Evolutionary conservation across 2,888 invertebrate genomes (phyloP), one percentile per base, ranked within the genome.

Genomic region (Melikaiella ostensackeni): DNA sequence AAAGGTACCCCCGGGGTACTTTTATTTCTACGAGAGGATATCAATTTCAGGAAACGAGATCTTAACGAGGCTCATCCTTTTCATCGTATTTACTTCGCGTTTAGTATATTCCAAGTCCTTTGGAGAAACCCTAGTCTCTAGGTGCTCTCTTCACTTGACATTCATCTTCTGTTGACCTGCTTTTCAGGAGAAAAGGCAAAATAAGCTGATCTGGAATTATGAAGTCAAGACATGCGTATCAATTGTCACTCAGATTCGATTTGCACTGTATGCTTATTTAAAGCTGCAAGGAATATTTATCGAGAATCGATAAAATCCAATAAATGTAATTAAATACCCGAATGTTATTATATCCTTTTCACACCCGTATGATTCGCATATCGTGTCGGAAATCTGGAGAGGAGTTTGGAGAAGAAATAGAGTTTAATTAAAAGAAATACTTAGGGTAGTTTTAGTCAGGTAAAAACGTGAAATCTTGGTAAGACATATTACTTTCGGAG

Each of bases 401-500:
- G n/a, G 4, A 62, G 4, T 30, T 30, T 27, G 16, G 2, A n/a
- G 30, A 33, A 30, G 19, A 19, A 9, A 19, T 11, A 63, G 19
- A 33, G 19, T 35, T 63, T n/a, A 33, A 63, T 63, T n/a, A 35
- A 70, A 50, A 66, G 27, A 27, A 16, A 13, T 66, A 6, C 3
- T 50, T n/a, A 50, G 9, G n/a, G 30, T 46, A 50, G 46, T 50
- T 19, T 30, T 13, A 61, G 61, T 30, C 19, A 33, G 33, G 30
- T 33, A 27, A 30, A 61, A 61, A 61, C 9, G 61, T 61, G 24
- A 61, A 61, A 61, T 61, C 61, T 70, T 50, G 27, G 57, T 30
- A 30, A 70, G 50, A 70, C n/a, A 50, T 50, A 70, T 70, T 70
- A 46, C 70, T 8, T 30, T 50, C 30, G 46, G 46, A 70, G 30